Evolutionary conservation across 2,113 vertebrate genomes (phyloP), one percentile per base, ranked within the genome.

Genomic region (Tonatia bakeri): DNA sequence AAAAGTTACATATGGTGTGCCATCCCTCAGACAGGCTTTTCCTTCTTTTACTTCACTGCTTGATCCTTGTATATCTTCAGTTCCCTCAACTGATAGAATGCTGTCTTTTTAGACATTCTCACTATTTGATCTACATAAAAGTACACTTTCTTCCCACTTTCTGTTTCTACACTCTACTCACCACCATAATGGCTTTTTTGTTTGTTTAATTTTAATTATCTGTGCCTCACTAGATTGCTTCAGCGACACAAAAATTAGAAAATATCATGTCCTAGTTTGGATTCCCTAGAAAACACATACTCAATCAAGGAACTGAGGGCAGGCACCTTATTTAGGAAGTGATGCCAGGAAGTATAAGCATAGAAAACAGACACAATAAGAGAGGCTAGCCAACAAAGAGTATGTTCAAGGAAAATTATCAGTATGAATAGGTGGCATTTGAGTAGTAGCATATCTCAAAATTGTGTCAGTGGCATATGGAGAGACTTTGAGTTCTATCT

Each of bases 121-220:
- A 81, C 11, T 47, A 22, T 31, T 59, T 90, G 14, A 92, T 22
- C 28, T n/a, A 70, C n/a, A 67, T 28, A 73, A 26, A 96, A 73
- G 56, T 11, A 52, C 0, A 4, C 0, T 0, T 22, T 24, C 0
- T 5, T 69, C 20, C 3, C 4, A 22, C 43, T 59, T 38, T 59
- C 38, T 61, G 56, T 28, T 61, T 33, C 36, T 70, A 33, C 4
- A 59, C 56, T 59, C 22, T 59, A 36, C 3, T 61, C 61, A 77
- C 10, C 6, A 87, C 10, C 61, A 33, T 45, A 70, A 56, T 69
- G 5, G 28, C 1, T 17, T 50, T 36, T 56, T 56, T 56, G 5
- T n/a, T 61, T 50, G 28, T 12, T 88, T 40, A 38, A 7, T n/a
- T 85, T 65, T 43, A 28, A 47, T 70, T 56, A 75, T 43, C 10